Evolutionary conservation across 2,113 vertebrate species (phyloP).

Genomic region (Sphaerodactylus townsendi): DNA sequence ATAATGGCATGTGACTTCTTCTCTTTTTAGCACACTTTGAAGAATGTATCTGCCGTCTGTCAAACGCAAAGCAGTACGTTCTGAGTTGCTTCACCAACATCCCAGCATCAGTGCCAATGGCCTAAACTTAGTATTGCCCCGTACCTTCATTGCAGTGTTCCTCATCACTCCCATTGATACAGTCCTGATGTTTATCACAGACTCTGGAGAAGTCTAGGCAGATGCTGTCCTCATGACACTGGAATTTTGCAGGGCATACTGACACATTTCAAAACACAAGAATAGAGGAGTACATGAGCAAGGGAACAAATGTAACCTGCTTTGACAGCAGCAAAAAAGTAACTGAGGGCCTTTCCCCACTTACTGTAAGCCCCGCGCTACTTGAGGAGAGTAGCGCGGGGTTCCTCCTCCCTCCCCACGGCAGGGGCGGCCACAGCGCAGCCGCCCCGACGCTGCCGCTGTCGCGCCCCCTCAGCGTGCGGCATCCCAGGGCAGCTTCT

Average conservation of each 20-base stretch:
- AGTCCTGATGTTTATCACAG: conserved; percentile 85
- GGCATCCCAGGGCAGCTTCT: no score
- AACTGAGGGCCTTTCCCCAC: no score
- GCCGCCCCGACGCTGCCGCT: no score
- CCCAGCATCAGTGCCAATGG: fast-evolving
- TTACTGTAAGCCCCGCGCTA: no score
- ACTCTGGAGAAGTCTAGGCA: conserved; percentile 86
- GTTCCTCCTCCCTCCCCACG: no score
- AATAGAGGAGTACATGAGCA: not conserved
- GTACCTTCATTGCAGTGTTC: conserved; percentile 83
- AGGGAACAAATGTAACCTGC: not conserved
- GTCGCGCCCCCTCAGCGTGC: no score
- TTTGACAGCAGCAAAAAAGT: no score
- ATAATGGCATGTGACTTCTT: fast-evolving
- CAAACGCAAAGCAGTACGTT: fast-evolving
- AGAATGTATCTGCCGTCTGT: not conserved
- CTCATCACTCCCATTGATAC: conserved; percentile 83
- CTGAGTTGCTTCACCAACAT: not conserved
- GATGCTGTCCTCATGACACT: conserved; percentile 84
- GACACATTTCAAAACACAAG: not conserved
- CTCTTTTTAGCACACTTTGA: no score
- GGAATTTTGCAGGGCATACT: conserved; percentile 91
- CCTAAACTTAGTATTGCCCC: not conserved
- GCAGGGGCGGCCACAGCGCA: no score
- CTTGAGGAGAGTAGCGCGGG: no score